Percentiles rank a stretch among this genome's conserved stretches.
Conservation (phyloP, 2,113 vertebrate species). For the Passer domesticus region DNA sequence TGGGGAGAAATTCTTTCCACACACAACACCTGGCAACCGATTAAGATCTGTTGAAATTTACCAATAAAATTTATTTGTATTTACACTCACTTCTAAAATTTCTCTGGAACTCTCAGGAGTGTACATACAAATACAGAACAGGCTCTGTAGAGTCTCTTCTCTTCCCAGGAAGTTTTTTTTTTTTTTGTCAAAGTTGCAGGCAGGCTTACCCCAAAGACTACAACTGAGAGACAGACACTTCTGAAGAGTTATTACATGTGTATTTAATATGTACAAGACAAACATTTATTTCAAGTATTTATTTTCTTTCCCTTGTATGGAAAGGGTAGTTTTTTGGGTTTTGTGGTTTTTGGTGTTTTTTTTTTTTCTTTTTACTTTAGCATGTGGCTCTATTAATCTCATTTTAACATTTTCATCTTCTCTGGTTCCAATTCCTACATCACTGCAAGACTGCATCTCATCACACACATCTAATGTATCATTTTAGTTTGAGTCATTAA, state of each 20-base stretch:
- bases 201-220: neutral
- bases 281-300: neutral
- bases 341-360: no score
- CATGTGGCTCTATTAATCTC: neutral
- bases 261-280: neutral
- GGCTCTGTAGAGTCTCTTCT: neutral
- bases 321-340: neutral
- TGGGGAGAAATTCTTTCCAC: neutral
- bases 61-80: neutral
- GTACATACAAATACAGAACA: neutral
- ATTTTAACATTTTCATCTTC: slow-evolving; percentile 21
- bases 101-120: neutral
- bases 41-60: neutral
- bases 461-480: slow-evolving; percentile 11
- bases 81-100: neutral
- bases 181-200: neutral
- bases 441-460: neutral
- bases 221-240: neutral
- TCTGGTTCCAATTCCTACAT: neutral
- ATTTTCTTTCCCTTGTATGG: neutral
- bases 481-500: slow-evolving; percentile 44
- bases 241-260: neutral
- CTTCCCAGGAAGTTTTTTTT: neutral
- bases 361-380: neutral
- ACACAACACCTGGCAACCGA: accelerated